These are phyloP conservation scores for Endomychus coccineus DNA, from an alignment of 2,888 invertebrate species.

Conservation along the genomic window DNA sequence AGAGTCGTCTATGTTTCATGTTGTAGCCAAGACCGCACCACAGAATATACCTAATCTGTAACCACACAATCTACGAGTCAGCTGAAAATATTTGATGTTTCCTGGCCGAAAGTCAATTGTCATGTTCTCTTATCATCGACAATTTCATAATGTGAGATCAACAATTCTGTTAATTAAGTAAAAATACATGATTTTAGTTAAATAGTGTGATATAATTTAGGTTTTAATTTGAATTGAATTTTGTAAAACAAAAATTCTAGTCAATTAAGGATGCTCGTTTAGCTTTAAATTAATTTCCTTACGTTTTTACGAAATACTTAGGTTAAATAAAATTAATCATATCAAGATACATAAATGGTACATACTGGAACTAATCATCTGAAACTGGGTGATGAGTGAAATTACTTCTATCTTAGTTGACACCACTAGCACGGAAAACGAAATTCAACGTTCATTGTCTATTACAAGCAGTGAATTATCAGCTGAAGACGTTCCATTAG, in stretches of 20 bases:
- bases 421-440: conserved; percentile 36
- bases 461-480: conserved; percentile 35
- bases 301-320: conserved; percentile 3
- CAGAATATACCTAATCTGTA: too few species aligned
- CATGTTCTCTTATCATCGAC: too few species aligned
- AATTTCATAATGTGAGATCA: too few species aligned
- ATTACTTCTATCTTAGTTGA: conserved; percentile 42
- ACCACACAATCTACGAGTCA: too few species aligned
- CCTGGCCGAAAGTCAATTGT: too few species aligned
- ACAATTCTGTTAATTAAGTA: too few species aligned
- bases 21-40: too few species aligned
- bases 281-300: conserved; percentile 3
- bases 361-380: conserved; percentile 9
- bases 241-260: conserved; percentile 22
- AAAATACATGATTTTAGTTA: too few species aligned
- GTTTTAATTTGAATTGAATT: too few species aligned
- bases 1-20: too few species aligned
- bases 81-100: too few species aligned
- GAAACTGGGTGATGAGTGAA: conserved; percentile 39
- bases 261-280: conserved; percentile 26
- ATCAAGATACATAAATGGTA: conserved; percentile 11
- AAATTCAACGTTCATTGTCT: conserved; percentile 36
- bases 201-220: too few species aligned
- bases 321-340: conserved; percentile 9
- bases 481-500: conserved; percentile 63